Evolutionary conservation across 2,797 vertebrate genomes (phyloP), one percentile per base, ranked within the genome.

Genomic region (Gymnopithys bicolor): DNA sequence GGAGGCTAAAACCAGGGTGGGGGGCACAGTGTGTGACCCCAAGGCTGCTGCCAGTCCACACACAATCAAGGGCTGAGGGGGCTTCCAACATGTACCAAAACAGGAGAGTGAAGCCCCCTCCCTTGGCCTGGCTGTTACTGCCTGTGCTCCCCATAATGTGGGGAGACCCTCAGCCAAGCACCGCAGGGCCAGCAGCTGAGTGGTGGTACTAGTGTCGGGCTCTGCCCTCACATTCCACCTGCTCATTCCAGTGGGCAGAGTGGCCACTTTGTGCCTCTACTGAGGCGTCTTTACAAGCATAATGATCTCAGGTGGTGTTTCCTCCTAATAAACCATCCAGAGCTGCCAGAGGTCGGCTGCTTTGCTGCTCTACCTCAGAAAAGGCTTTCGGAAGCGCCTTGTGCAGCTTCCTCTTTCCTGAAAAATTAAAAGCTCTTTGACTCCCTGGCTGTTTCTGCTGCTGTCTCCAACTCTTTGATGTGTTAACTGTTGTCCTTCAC

Each of bases 401-500:
- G 19, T 5, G 0, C 32, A 37, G 63, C 76, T 58, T 60, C 66
- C 64, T 63, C 76, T 71, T 87, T 35, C 49, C 33, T 24, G 84
- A 83, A 87, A 91, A 97, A 94, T 90, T 66, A 68, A 79, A 92
- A 94, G 73, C 94, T 94, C 83, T 93, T 73, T 90, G 93, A 51
- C 93, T 87, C 67, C 33, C 58, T 33, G 73, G 64, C 93, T 94
- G 0, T 74, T 41, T n/a, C 85, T 63, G 82, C 41, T n/a, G 84
- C 95, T 97, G 95, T 95, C 93, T 95, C 87, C 41, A 53, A 43
- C 89, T 93, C 94, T 94, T 96, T 96, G 98, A 97, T 98, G 98
- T 98, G 97, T 98, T 98, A 98, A 98, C 98, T 96, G 93, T 97
- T 96, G 96, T 96, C 96, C 95, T 95, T 96, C 96, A 93, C 92